Evolutionary conservation across 2,113 vertebrate species (phyloP), one percentile per base, ranked within the genome.

Genomic region (Dromaius novaehollandiae): DNA sequence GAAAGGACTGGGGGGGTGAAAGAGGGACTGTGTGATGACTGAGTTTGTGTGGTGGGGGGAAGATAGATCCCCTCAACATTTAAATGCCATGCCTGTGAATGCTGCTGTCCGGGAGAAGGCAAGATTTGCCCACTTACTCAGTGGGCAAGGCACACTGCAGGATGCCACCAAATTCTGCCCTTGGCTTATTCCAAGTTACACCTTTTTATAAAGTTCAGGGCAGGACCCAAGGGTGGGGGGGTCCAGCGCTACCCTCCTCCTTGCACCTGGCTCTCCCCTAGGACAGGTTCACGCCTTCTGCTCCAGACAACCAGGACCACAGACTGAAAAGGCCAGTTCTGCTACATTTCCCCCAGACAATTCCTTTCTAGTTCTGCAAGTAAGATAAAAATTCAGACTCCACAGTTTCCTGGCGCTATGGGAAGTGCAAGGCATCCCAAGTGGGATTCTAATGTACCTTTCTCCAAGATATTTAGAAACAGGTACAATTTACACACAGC

Each of bases 81-180:
- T 11, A 61, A 61, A 30, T 61, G 32, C 17, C 58, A 30, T 7
- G 13, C 7, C 69, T 50, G 9, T 13, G 16, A 79, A 68, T 1
- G 2, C 25, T 40, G 30, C 88, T n/a, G 32, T 2, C 32, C 38
- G 28, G 28, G 38, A 88, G 44, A 65, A 56, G 16, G n/a, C 7
- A 65, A 32, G 44, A 70, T 53, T n/a, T 78, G 40, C 16, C 64
- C 64, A 34, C 77, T 44, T 19, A 34, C 50, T 6, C 42, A 32
- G 19, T 0, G 1, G 24, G 11, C 8, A 70, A 25, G 13, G 50
- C 25, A 60, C 34, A 11, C 4, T 38, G 14, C 2, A 1, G 22
- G 42, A 3, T 58, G 36, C 18, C 22, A 13, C 34, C 66, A 16
- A 12, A 50, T 69, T 30, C 63, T 46, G 22, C 14, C 56, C 24